Conservation (phyloP, 1,140 invertebrate species). For the Delia radicum region DNA sequence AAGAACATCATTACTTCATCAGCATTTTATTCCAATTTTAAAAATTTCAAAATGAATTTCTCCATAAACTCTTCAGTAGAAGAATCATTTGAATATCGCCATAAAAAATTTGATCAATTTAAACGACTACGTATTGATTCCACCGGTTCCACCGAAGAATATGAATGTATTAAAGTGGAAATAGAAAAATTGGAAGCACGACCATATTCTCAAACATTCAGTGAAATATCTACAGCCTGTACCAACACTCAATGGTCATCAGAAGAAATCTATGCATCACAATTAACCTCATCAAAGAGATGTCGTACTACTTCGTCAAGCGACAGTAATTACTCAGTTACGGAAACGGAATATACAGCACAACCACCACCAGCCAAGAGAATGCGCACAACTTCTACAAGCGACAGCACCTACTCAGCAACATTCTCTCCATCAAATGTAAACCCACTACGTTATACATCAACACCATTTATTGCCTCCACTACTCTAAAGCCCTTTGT, state of each 20-base stretch:
- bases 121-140: conserved; percentile 19
- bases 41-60: neutral
- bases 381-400: neutral
- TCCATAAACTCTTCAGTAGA: neutral
- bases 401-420: conserved; percentile 27
- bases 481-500: too few species aligned
- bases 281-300: neutral
- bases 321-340: neutral
- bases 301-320: neutral
- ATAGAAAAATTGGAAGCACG: too few species aligned
- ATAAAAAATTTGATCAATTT: conserved; percentile 46
- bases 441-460: neutral
- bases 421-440: neutral
- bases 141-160: neutral
- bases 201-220: too few species aligned
- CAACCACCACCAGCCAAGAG: neutral
- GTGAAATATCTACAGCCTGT: neutral
- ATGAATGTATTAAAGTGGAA: neutral
- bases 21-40: neutral
- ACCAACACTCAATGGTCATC: neutral
- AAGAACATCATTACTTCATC: neutral
- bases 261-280: neutral
- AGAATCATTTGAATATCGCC: conserved; percentile 35
- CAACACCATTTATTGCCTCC: neutral
- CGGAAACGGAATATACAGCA: conserved; percentile 15